A percentile compares a stretch with the other conserved stretches of the same genome.
phyloP scores from a whole-genome alignment of 1,140 invertebrate species.

The Neodiprion lecontei region DNA sequence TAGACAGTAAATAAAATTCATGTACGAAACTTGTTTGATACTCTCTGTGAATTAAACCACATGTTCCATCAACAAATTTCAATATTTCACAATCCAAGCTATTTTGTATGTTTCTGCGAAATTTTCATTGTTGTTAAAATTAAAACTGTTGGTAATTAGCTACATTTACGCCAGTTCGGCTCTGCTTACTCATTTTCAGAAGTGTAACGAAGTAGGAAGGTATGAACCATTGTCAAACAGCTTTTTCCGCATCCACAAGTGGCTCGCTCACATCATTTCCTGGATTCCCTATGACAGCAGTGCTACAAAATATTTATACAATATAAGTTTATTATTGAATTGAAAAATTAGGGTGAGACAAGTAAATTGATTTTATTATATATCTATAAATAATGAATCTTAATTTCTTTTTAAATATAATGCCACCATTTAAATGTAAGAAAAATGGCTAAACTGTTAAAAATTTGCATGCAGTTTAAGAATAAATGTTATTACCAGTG shows the following conservation, averaged over 20 bases:
- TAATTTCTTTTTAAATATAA: neutral
- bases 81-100: neutral
- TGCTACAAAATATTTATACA: slow-evolving; percentile 51
- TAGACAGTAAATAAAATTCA: neutral
- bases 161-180: neutral
- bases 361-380: neutral
- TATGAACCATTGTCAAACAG: slow-evolving; percentile 33
- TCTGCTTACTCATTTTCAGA: neutral
- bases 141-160: neutral
- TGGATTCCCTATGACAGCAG: slow-evolving; percentile 55
- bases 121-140: neutral
- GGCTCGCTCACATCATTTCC: slow-evolving; percentile 51
- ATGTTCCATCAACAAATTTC: neutral
- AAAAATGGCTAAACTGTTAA: too few species aligned
- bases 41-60: neutral
- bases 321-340: slow-evolving; percentile 22
- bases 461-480: too few species aligned
- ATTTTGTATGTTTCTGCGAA: neutral
- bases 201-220: neutral
- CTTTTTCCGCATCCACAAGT: slow-evolving; percentile 46
- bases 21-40: neutral
- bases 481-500: too few species aligned
- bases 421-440: too few species aligned
- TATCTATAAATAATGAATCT: neutral
- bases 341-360: too few species aligned